Percentiles rank a stretch among this genome's conserved stretches.
Conservation (phyloP, 2,888 invertebrate genomes). For the Anorthoa munda region DNA sequence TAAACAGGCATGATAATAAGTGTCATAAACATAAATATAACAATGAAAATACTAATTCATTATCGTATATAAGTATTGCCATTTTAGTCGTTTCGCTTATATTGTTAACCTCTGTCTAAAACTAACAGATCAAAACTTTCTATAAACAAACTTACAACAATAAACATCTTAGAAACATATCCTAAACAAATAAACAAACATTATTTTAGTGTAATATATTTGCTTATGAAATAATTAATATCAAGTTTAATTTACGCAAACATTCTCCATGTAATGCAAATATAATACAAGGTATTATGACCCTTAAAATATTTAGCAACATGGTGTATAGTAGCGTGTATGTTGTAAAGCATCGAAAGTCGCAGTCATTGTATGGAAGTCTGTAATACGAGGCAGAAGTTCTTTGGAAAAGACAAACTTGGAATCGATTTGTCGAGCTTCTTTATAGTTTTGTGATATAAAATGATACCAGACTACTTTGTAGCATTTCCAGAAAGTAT, state of each 20-base stretch:
- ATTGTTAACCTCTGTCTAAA: background rate
- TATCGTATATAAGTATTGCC: background rate
- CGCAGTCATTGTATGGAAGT: conserved; percentile 20
- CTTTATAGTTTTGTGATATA: conserved; percentile 50
- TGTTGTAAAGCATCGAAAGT: conserved; percentile 4
- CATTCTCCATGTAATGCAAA: conserved; percentile 7
- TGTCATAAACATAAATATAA: too few relatives aligned
- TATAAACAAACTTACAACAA: conserved; percentile 10
- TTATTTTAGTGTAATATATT: conserved; percentile 31
- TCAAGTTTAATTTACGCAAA: conserved; percentile 43
- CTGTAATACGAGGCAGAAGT: conserved; percentile 38
- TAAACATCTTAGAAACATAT: conserved; percentile 36
- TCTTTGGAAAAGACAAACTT: conserved; percentile 50
- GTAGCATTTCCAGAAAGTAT: conserved; percentile 18
- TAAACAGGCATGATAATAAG: too few relatives aligned
- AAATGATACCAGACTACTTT: conserved; percentile 41
- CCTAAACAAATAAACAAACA: conserved; percentile 50
- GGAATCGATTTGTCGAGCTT: conserved; percentile 56
- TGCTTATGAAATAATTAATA: conserved; percentile 36
- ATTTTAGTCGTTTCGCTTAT: background rate
- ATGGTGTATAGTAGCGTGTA: conserved; percentile 32
- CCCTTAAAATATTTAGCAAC: background rate
- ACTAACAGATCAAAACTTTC: conserved; percentile 9
- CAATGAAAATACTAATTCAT: too few relatives aligned
- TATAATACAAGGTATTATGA: conserved; percentile 3